A percentile compares a stretch with the other conserved stretches of the same genome.
Conservation (phyloP, 2,797 vertebrate species). For the Rhinella marina region DNA sequence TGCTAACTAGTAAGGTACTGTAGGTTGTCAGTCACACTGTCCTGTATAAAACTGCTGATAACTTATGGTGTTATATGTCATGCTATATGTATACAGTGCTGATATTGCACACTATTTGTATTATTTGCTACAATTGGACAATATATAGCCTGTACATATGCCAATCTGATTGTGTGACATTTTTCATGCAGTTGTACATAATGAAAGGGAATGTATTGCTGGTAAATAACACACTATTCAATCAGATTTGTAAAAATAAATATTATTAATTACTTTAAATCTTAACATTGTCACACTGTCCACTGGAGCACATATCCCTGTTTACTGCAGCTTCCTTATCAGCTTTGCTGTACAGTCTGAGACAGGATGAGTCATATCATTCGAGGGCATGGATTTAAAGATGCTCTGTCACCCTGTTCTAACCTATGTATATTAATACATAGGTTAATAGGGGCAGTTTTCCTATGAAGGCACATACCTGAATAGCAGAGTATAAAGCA, state of each 20-base stretch:
- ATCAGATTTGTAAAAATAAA: neutral
- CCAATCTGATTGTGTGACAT: neutral
- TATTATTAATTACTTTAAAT: too few species aligned
- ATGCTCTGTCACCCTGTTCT: too few species aligned
- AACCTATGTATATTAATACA: too few species aligned
- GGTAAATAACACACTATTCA: neutral
- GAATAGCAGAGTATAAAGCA: too few species aligned
- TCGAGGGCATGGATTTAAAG: too few species aligned
- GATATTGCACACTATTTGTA: neutral
- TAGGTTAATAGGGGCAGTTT: too few species aligned
- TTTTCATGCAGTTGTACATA: neutral
- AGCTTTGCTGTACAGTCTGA: neutral
- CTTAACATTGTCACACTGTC: too few species aligned
- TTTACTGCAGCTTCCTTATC: neutral
- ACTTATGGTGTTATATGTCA: neutral
- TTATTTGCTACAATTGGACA: neutral
- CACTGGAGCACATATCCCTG: neutral
- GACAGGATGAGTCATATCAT: neutral
- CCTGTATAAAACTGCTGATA: neutral
- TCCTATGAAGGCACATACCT: too few species aligned
- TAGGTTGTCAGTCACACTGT: neutral
- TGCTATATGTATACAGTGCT: neutral
- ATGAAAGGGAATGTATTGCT: neutral
- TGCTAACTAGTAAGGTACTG: neutral
- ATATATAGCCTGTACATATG: neutral